Base-by-base conservation (phyloP, 2,113 vertebrate genomes). In the Okapia johnstoni region DNA sequence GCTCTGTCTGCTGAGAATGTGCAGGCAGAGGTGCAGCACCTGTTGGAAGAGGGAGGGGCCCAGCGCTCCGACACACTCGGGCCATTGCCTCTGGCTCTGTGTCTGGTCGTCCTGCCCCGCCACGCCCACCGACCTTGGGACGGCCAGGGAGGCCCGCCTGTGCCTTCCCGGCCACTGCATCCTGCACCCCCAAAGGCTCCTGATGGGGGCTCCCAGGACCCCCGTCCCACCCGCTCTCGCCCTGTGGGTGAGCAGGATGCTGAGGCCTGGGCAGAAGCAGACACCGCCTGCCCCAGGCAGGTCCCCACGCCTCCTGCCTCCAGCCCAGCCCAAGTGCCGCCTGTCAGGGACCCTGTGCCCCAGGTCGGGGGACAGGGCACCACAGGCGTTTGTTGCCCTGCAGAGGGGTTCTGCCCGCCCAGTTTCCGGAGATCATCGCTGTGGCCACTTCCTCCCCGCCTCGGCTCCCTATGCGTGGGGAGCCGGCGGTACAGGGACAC, bases 81-180 rank as follows among this genome's bases (percentile, higher is more conserved):
- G 60, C 58, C 43, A 0, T 25, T 1, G 0, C 16, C 81, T 46
- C 40, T 58, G 40, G 23, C n/a, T 15, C 15, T 0, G 11, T 23
- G 54, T 83, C 83, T 28, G 46, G n/a, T 8, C 30, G 3, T 50
- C 76, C 88, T 46, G 43, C 33, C 52, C 26, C 17, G 7, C 46
- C 2, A 0, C 48, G 80, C 1, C 1, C 36, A 0, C 6, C 2
- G 6, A 48, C 84, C 61, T 61, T 9, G 10, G 58, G 57, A 25
- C 0, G 12, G 61, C 43, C 36, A 19, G 2, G 16, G 50, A 85
- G 14, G 11, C 26, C 10, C 12, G 1, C 1, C 0, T 6, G 58
- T 15, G 2, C 4, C 6, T 25, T 40, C 55, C 26, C 0, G 0
- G 11, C 48, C 2, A 0, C 36, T 88, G 48, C n/a, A 0, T 6